Percentiles rank a stretch among this genome's conserved stretches.
phyloP scores from a whole-genome alignment of 2,797 vertebrate genomes.

The Sphaeramia orbicularis region DNA sequence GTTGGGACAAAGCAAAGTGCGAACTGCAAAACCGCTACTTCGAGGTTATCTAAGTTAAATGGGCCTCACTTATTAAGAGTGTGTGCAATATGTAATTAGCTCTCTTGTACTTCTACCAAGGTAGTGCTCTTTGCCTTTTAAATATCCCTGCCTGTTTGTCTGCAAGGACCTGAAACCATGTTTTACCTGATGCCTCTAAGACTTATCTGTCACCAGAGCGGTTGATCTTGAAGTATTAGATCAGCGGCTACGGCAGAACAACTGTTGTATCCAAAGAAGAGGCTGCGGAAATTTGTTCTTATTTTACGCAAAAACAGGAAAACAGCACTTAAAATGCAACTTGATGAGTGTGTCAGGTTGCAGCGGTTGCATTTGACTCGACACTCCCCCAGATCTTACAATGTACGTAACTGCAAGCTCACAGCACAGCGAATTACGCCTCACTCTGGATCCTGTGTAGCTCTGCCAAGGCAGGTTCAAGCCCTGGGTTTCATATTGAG shows the following conservation, averaged over 20 bases:
- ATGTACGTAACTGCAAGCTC: conserved; percentile 43
- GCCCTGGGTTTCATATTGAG: conserved; percentile 63
- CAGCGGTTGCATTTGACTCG: conserved; percentile 54
- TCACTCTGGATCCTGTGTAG: conserved; percentile 47
- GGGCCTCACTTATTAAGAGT: conserved; percentile 33
- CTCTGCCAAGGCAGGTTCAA: conserved; percentile 60
- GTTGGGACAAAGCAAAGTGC: conserved; percentile 5
- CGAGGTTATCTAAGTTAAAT: conserved; percentile 37
- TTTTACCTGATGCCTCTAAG: conserved; percentile 71
- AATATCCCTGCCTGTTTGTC: conserved; percentile 50
- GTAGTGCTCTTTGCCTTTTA: conserved; percentile 55
- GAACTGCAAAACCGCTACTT: conserved; percentile 21
- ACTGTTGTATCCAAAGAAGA: conserved; percentile 63
- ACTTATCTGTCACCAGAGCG: conserved; percentile 46
- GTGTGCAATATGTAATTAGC: conserved; percentile 65
- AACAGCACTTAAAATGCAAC: conserved; percentile 40
- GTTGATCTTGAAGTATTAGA: conserved; percentile 50
- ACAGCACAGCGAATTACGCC: conserved; percentile 53
- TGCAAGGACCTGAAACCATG: conserved; percentile 61
- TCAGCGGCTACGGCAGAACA: conserved; percentile 54
- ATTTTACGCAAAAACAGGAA: conserved; percentile 10
- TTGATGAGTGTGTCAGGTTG: conserved; percentile 44
- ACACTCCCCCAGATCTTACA: conserved; percentile 47
- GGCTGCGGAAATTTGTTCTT: conserved; percentile 19
- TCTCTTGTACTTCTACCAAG: conserved; percentile 41